Evolutionary conservation across 2,113 vertebrate species (phyloP).

Genomic region (Prinia subflava): DNA sequence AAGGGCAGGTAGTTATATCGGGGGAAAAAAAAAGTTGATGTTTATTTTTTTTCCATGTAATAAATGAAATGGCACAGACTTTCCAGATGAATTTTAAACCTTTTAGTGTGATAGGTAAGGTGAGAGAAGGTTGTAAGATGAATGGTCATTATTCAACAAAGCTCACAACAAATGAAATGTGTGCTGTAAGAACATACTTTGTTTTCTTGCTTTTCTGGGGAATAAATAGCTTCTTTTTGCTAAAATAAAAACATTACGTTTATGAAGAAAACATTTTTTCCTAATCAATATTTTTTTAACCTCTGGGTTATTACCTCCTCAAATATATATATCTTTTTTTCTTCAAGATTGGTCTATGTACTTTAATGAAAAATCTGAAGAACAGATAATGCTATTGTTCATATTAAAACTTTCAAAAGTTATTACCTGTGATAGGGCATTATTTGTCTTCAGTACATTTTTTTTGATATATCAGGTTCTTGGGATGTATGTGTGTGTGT

Average conservation of each 20-base stretch:
- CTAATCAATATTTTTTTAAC: conserved; percentile 81
- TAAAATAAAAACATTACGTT: conserved; percentile 74
- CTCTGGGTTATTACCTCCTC: conserved; percentile 77
- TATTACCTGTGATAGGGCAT: conserved; percentile 70
- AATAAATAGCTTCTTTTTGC: conserved; percentile 62
- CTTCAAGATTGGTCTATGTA: conserved; percentile 69
- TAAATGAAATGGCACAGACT: conserved; percentile 45
- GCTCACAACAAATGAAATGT: conserved; percentile 68
- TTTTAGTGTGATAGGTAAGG: conserved; percentile 59
- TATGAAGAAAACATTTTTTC: conserved; percentile 78
- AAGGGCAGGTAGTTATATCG: not conserved
- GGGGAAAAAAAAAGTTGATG: not conserved
- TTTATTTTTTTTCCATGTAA: conserved; percentile 30
- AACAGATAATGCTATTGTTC: conserved; percentile 68
- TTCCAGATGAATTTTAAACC: conserved; percentile 57
- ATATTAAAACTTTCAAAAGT: conserved; percentile 74
- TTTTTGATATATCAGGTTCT: conserved; percentile 50
- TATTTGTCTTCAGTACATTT: conserved; percentile 66
- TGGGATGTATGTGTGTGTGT: conserved; percentile 61
- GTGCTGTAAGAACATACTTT: conserved; percentile 60
- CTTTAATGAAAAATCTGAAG: conserved; percentile 77
- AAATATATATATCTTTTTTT: conserved; percentile 55
- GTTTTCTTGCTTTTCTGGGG: conserved; percentile 51
- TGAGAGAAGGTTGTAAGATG: conserved; percentile 58
- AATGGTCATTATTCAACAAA: conserved; percentile 74